phyloP scores from a whole-genome alignment of 2,797 vertebrate species.

The Hypotaenidia okinawae region DNA sequence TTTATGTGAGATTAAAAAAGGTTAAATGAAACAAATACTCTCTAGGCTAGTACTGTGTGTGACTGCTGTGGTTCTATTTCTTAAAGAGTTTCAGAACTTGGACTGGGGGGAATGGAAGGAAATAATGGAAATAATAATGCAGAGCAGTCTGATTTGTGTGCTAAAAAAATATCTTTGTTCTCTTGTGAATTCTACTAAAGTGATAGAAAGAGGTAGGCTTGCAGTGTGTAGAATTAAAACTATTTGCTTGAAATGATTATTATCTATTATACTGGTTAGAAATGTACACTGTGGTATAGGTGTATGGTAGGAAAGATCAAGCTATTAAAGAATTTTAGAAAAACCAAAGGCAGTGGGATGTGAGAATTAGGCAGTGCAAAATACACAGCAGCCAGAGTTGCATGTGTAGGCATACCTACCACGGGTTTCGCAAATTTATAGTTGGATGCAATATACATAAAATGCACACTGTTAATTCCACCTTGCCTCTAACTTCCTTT shows the following conservation, averaged over 20 bases:
- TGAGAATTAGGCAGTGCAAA: not conserved
- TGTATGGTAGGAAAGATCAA: not conserved
- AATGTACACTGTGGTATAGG: not conserved
- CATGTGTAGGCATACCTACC: not conserved
- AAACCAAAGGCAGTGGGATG: not conserved
- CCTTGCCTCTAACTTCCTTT: not conserved
- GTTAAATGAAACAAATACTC: not conserved
- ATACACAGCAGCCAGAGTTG: not conserved
- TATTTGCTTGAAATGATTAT: not conserved
- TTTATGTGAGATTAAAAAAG: not conserved
- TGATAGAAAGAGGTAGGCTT: not conserved
- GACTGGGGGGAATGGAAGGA: not conserved
- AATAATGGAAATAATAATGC: conserved; percentile 31
- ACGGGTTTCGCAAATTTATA: not conserved
- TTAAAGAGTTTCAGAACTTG: not conserved
- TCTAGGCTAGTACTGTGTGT: not conserved
- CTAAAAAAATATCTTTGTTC: not conserved
- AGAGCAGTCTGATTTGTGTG: not conserved
- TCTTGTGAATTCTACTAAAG: not conserved
- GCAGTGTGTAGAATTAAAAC: not conserved
- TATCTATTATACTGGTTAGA: not conserved
- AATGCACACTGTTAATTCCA: not conserved
- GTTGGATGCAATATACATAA: not conserved
- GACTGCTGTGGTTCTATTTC: not conserved
- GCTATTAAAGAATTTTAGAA: not conserved